Evolutionary conservation across 1,140 invertebrate species (phyloP).

Genomic region (Microplitis demolitor): DNA sequence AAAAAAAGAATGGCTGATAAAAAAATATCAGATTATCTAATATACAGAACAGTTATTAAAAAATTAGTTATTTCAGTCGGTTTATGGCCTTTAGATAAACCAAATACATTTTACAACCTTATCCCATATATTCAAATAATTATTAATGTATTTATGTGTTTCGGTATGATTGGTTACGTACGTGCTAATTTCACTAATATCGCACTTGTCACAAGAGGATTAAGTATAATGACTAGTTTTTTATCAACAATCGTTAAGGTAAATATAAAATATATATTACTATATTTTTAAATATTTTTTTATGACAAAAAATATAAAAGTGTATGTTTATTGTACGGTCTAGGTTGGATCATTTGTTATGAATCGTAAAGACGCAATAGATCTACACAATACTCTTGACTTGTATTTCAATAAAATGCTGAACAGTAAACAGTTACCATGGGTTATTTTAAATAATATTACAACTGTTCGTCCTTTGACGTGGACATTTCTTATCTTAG

Average conservation of each 20-base stretch:
- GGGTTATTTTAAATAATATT: slow-evolving; percentile 1
- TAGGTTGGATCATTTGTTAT: background rate
- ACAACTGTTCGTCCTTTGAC: background rate
- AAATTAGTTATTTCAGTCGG: background rate
- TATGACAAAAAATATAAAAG: no score
- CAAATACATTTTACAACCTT: background rate
- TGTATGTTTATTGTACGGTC: no score
- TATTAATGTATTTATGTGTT: background rate
- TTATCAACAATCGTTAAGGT: background rate
- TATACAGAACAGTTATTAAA: background rate
- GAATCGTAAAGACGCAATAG: slow-evolving; percentile 5
- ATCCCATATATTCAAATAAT: background rate
- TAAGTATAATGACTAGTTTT: slow-evolving; percentile 4
- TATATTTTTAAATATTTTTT: no score
- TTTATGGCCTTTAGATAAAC: background rate
- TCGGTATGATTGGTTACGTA: background rate
- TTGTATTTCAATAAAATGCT: slow-evolving; percentile 2
- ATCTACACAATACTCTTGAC: slow-evolving; percentile 21
- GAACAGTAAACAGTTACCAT: background rate
- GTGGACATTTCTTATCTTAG: background rate
- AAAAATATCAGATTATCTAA: background rate
- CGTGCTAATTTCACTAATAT: background rate
- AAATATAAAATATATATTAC: no score
- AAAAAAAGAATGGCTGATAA: background rate
- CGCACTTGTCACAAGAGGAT: background rate